Evolutionary conservation across 2,888 invertebrate genomes (phyloP), one percentile per base, ranked within the genome.

Genomic region (Diaperis boleti): DNA sequence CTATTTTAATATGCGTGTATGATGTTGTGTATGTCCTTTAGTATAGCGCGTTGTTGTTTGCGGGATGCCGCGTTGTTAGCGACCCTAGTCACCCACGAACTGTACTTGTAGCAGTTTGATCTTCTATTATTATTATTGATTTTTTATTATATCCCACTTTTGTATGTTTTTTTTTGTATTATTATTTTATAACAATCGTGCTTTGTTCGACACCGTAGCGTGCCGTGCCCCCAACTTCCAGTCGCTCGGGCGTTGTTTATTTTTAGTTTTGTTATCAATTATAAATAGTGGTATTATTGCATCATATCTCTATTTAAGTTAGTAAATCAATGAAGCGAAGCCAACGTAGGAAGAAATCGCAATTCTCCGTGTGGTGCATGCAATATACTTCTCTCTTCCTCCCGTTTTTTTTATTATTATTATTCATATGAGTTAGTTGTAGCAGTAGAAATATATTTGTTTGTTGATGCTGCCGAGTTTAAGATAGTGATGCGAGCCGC

Each of bases 391-490:
- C 72, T 62, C 57, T 44, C 62, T 50, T 64, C 65, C 67, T 67
- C 69, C 66, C 70, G 69, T 14, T 65, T 65, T 66, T 64, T 59
- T 60, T 66, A 60, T 65, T 59, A 61, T 47, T 54, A 61, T 50
- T 54, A 63, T 66, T 62, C 50, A 59, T 69, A 68, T 71, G 74
- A 72, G 75, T 78, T 81, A 80, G 80, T 81, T 78, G 78, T 80
- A 78, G 79, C 75, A 76, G 77, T 75, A 74, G 72, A 72, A 70
- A 72, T 72, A 77, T 78, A 76, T 79, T 79, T 79, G 76, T 80
- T 82, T 81, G 81, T 82, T 82, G 79, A 81, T 81, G 82, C 82
- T 82, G 82, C 82, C 82, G 78, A 81, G 81, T 81, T 79, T 82
- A 82, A 82, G 82, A 82, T 82, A 81, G 70, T 69, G 71, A 62